phyloP scores from a whole-genome alignment of 2,888 invertebrate genomes.

The Andrena minutula region DNA sequence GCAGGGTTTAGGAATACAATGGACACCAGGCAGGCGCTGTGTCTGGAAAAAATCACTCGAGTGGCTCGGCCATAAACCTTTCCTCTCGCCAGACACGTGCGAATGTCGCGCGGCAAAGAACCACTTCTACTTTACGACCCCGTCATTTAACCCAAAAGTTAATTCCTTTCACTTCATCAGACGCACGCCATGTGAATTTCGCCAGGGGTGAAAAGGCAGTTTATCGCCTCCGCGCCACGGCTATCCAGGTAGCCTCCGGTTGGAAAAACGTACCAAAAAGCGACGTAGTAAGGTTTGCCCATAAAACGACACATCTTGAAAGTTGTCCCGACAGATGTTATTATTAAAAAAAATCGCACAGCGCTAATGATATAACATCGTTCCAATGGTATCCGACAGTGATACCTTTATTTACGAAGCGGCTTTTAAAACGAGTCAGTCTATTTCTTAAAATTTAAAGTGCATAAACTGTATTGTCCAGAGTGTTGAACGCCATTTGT shows the following conservation, averaged over 20 bases:
- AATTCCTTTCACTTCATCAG: neutral
- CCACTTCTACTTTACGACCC: slow-evolving; percentile 18
- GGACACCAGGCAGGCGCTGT: neutral
- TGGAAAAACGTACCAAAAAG: too few species aligned
- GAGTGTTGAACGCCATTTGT: slow-evolving; percentile 85
- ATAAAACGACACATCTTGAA: too few species aligned
- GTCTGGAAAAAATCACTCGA: slow-evolving; percentile 6
- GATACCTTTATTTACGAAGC: neutral
- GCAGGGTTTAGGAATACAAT: slow-evolving; percentile 4
- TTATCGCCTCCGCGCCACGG: too few species aligned
- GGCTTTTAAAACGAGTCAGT: slow-evolving; percentile 36
- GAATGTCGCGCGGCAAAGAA: neutral
- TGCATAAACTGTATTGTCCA: slow-evolving; percentile 83
- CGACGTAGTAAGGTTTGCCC: too few species aligned
- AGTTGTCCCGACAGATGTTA: too few species aligned
- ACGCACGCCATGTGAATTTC: neutral
- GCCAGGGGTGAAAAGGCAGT: too few species aligned
- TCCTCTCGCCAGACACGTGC: slow-evolving; percentile 14
- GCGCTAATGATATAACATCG: slow-evolving; percentile 12
- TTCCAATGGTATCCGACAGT: slow-evolving; percentile 8
- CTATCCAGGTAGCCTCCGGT: too few species aligned
- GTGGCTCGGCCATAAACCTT: slow-evolving; percentile 7
- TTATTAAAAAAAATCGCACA: neutral
- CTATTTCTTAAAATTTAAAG: slow-evolving; percentile 19
- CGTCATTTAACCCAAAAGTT: slow-evolving; percentile 5